Conservation (phyloP, 1,140 invertebrate species). For the Pentalonia nigronervosa region DNA sequence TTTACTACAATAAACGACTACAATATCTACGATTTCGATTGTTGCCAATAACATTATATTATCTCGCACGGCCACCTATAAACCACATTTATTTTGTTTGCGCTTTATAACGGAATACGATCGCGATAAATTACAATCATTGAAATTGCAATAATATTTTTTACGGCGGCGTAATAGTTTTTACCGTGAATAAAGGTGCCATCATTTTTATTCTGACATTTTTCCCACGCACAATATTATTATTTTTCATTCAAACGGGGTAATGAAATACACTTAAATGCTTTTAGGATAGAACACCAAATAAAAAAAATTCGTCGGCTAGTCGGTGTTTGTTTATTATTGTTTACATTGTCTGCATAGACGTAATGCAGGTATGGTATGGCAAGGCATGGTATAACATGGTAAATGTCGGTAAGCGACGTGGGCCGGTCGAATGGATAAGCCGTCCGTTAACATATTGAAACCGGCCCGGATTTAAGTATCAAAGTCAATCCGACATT, state of each 20-base stretch:
- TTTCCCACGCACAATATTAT: background rate
- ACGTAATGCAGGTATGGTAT: background rate
- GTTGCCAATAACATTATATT: background rate
- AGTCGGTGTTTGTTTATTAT: background rate
- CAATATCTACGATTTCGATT: background rate
- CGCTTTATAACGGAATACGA: background rate
- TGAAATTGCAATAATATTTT: background rate
- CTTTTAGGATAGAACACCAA: background rate
- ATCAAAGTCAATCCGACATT: constrained; percentile 38
- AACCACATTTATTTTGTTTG: background rate
- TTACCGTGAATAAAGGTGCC: background rate
- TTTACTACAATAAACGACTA: background rate
- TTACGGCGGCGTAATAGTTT: background rate
- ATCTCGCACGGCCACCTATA: background rate
- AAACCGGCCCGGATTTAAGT: constrained; percentile 21
- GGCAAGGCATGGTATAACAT: background rate
- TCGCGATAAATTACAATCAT: background rate
- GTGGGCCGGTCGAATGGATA: background rate
- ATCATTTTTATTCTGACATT: background rate
- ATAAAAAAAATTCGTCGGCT: background rate
- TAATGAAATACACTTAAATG: background rate
- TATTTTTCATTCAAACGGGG: background rate
- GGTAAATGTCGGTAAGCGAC: background rate
- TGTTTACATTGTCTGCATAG: background rate
- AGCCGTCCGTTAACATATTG: constrained; percentile 24